Evolutionary conservation across 2,888 invertebrate species (phyloP).

Genomic region (Ophion ellenae): DNA sequence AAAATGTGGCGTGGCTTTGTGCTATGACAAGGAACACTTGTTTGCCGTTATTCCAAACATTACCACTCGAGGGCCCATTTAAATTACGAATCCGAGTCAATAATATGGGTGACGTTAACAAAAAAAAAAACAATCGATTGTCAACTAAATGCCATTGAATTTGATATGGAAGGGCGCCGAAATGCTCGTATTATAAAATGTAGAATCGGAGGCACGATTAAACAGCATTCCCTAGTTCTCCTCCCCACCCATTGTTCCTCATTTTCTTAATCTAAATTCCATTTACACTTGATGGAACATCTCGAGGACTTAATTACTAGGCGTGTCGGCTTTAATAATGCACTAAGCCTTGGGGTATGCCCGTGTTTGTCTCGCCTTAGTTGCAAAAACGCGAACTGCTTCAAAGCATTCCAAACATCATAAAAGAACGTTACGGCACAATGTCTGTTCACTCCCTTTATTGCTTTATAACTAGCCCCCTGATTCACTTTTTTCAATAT

Average conservation of each 20-base stretch:
- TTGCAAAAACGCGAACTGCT: neutral
- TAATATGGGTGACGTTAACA: neutral
- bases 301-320: slow-evolving; percentile 59
- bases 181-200: neutral
- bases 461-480: too few species aligned
- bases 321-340: slow-evolving; percentile 58
- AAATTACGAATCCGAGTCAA: neutral
- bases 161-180: neutral
- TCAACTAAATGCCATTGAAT: neutral
- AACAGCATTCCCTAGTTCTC: slow-evolving; percentile 39
- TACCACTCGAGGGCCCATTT: neutral
- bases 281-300: slow-evolving; percentile 62
- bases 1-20: too few species aligned
- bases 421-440: too few species aligned
- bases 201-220: slow-evolving; percentile 11
- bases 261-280: slow-evolving; percentile 66
- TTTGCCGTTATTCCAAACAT: too few species aligned
- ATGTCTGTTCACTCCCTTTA: too few species aligned
- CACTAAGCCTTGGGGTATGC: slow-evolving; percentile 43
- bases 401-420: too few species aligned
- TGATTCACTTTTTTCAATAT: too few species aligned
- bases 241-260: slow-evolving; percentile 48
- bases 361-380: slow-evolving; percentile 17
- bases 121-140: neutral
- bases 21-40: too few species aligned